Percentiles rank a stretch among this genome's conserved stretches.
These are phyloP conservation scores for Trogon melanurus DNA, from an alignment of 2,113 vertebrate species.

Conservation along the genomic window DNA sequence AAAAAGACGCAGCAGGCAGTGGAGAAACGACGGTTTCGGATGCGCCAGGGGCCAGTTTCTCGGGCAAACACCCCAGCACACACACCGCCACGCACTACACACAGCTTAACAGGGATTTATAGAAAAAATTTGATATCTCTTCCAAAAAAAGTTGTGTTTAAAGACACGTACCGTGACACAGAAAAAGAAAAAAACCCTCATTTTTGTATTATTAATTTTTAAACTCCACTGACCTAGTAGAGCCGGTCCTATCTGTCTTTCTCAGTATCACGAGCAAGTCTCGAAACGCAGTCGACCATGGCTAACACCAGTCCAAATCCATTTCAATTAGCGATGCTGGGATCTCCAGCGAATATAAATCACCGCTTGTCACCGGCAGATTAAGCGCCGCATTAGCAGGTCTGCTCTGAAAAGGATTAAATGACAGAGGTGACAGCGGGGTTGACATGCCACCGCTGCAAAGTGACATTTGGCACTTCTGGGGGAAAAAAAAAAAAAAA, in stretches of 20 bases:
- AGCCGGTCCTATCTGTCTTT: neutral
- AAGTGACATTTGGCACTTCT: neutral
- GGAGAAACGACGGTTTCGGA: neutral
- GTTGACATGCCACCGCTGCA: neutral
- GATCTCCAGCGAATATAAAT: neutral
- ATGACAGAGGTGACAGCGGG: neutral
- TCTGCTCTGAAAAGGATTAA: neutral
- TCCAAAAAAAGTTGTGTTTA: neutral
- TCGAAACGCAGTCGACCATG: neutral
- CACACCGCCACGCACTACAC: rapidly evolving
- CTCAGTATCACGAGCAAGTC: neutral
- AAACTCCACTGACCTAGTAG: rapidly evolving
- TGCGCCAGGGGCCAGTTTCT: neutral
- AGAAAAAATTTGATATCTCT: neutral
- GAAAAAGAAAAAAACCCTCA: neutral
- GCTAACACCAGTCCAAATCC: neutral
- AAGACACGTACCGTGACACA: rapidly evolving
- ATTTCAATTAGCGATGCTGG: neutral
- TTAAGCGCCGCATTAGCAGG: neutral
- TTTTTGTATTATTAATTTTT: rapidly evolving
- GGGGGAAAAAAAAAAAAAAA: neutral
- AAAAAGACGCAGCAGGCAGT: rapidly evolving
- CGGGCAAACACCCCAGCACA: neutral
- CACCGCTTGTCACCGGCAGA: neutral
- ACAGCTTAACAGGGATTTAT: neutral